Evolutionary conservation across 2,888 invertebrate species (phyloP).

Genomic region (Nomada ferruginata): DNA sequence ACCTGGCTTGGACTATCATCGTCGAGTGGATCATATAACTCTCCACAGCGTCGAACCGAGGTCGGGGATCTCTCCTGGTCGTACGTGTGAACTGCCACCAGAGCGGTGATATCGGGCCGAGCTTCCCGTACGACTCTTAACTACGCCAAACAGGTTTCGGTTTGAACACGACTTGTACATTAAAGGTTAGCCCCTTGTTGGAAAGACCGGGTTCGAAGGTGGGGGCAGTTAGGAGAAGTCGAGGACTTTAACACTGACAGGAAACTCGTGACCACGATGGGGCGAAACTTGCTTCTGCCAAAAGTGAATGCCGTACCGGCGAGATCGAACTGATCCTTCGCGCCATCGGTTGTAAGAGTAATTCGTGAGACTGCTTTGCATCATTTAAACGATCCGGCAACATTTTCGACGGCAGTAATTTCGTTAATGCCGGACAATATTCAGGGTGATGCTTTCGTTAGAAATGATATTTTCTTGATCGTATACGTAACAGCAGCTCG

Average conservation of each 20-base stretch:
- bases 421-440: too few species aligned
- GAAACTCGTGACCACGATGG: conserved; percentile 10
- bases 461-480: not conserved
- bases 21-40: conserved; percentile 40
- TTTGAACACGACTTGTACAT: conserved; percentile 80
- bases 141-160: conserved; percentile 78
- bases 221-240: conserved; percentile 31
- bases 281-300: conserved; percentile 47
- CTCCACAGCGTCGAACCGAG: conserved; percentile 44
- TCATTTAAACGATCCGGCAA: not conserved
- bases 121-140: conserved; percentile 71
- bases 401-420: too few species aligned
- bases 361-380: conserved; percentile 1
- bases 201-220: conserved; percentile 24
- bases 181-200: conserved; percentile 74
- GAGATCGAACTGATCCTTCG: conserved; percentile 39
- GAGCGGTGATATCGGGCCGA: conserved; percentile 57
- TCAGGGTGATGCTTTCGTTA: too few species aligned
- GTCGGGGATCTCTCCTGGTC: conserved; percentile 55
- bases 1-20: conserved; percentile 13
- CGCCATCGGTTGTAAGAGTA: not conserved
- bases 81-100: conserved; percentile 40
- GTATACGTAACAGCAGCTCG: not conserved
- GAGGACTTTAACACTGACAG: conserved; percentile 42
- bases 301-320: conserved; percentile 27